These are phyloP conservation scores for Venusia cambrica DNA, from an alignment of 2,888 invertebrate species.

Conservation along the genomic window DNA sequence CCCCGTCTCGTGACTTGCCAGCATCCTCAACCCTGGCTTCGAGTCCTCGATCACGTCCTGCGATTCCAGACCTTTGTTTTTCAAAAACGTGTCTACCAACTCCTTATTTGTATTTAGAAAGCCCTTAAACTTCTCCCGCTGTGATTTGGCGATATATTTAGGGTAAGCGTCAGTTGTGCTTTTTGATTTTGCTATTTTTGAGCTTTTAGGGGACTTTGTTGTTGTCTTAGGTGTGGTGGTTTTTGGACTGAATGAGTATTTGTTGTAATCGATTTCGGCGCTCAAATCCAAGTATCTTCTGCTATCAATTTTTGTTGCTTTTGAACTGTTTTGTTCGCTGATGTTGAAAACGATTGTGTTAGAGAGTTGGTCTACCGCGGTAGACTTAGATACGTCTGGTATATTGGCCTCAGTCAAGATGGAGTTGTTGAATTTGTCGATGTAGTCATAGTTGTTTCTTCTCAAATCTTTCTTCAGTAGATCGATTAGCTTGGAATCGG, in stretches of 20 bases:
- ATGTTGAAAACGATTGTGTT: background rate
- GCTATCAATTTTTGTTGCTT: too few species aligned
- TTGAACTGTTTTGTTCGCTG: too few species aligned
- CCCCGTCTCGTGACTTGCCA: background rate
- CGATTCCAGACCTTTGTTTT: too few species aligned
- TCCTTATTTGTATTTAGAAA: too few species aligned
- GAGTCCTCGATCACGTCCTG: too few species aligned
- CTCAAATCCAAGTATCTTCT: constrained; percentile 5
- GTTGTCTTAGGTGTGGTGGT: too few species aligned
- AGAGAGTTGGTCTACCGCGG: background rate
- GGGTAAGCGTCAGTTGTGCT: too few species aligned
- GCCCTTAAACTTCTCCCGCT: too few species aligned
- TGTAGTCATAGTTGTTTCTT: constrained; percentile 53
- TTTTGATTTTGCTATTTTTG: constrained; percentile 1
- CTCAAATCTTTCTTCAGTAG: constrained; percentile 40
- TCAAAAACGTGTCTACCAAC: too few species aligned
- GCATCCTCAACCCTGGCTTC: too few species aligned
- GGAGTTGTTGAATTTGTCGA: constrained; percentile 19
- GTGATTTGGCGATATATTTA: too few species aligned
- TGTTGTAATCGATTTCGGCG: constrained; percentile 4
- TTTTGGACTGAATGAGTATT: constrained; percentile 3
- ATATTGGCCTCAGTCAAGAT: background rate
- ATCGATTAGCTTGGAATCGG: constrained; percentile 34
- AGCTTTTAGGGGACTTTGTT: constrained; percentile 2
- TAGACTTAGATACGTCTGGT: constrained; percentile 1